These are phyloP conservation scores for Mustelus asterias DNA, from an alignment of 2,113 vertebrate species.

Conservation along the genomic window DNA sequence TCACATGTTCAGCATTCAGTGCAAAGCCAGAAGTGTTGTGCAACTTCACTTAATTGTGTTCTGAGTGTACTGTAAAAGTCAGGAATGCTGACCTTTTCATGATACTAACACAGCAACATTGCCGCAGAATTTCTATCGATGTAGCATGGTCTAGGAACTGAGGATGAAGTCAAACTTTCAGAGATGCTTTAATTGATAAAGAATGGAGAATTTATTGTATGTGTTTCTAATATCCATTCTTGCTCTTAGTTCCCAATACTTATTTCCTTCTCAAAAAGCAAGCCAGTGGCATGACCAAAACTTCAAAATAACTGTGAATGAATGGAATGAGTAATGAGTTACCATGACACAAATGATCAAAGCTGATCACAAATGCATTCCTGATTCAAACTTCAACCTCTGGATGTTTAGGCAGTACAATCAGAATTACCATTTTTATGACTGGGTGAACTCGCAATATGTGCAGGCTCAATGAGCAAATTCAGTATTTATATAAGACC, in stretches of 20 bases:
- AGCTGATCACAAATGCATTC: neutral
- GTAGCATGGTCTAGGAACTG: neutral
- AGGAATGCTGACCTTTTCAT: neutral
- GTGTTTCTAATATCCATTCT: neutral
- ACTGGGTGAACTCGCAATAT: neutral
- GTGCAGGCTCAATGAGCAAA: neutral
- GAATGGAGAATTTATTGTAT: neutral
- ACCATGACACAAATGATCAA: neutral
- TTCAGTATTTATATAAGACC: neutral
- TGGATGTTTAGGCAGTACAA: neutral
- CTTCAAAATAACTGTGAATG: neutral
- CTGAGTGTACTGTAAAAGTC: neutral
- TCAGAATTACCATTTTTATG: neutral
- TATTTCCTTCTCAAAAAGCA: neutral
- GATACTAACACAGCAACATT: neutral
- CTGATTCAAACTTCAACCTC: neutral
- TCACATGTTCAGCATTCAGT: neutral
- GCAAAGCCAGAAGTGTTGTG: neutral
- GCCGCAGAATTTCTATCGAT: neutral
- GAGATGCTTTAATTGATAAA: neutral
- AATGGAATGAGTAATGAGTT: neutral
- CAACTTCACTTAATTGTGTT: neutral
- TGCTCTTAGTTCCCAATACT: neutral
- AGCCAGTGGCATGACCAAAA: neutral
- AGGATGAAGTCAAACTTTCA: neutral